Percentiles rank a stretch among this genome's conserved stretches.
These are phyloP conservation scores for Microcebus murinus DNA, from an alignment of 2,113 vertebrate genomes.

Conservation along the genomic window DNA sequence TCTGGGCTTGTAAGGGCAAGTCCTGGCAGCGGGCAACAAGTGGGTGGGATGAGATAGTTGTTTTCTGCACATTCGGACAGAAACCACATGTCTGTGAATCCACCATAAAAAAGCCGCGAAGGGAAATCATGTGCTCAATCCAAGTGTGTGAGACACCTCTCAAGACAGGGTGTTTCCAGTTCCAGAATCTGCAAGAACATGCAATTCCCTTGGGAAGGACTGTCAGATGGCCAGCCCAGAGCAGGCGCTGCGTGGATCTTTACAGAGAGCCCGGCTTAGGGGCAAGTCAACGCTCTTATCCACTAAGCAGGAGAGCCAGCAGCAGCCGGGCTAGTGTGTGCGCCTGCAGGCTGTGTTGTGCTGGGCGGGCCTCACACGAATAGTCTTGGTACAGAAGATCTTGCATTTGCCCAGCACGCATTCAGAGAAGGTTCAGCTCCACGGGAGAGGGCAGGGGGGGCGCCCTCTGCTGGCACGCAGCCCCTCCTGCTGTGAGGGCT, in stretches of 20 bases:
- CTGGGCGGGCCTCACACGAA: no score
- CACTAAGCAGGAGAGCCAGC: rapidly evolving
- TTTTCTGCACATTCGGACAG: not conserved
- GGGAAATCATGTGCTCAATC: not conserved
- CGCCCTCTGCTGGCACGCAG: not conserved
- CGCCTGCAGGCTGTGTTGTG: no score
- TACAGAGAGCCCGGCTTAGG: not conserved
- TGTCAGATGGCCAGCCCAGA: not conserved
- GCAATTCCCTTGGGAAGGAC: not conserved
- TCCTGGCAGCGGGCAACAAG: not conserved
- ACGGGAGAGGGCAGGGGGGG: rapidly evolving
- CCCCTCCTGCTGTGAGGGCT: not conserved
- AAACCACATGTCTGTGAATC: not conserved
- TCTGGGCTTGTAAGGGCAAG: not conserved
- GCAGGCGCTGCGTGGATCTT: not conserved
- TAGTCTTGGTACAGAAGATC: not conserved
- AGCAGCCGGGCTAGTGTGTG: rapidly evolving
- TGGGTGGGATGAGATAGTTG: not conserved
- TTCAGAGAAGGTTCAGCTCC: not conserved
- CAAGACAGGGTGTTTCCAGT: not conserved
- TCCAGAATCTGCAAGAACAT: not conserved
- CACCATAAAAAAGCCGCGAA: not conserved
- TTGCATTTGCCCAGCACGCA: not conserved
- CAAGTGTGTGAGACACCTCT: not conserved
- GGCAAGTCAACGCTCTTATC: no score